Base-by-base conservation (phyloP, 2,888 invertebrate species). In the Arge pagana region DNA sequence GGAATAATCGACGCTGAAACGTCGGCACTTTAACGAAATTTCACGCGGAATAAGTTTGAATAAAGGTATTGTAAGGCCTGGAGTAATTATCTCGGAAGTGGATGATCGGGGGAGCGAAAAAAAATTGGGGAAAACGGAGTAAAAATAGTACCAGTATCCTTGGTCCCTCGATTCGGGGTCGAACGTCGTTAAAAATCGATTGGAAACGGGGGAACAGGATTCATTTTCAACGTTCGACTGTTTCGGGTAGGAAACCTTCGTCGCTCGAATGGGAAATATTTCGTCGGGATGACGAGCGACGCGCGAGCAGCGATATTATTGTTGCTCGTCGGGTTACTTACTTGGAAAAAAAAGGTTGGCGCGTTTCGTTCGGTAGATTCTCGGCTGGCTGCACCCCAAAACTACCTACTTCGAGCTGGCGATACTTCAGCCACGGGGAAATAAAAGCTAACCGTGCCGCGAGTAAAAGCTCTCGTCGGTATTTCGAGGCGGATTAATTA, bases 221-320 rank as follows among this genome's bases (percentile, higher is more conserved):
- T 40, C 6, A 40, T 26, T 40, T 40, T 24, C 26, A 40, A 10
- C 40, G 26, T 24, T 7, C 23, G 26, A 40, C 26, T 40, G 40
- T 40, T 40, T 24, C 26, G 19, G 15, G 40, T 40, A 26, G 15
- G n/a, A 40, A 40, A 8, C 16, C 6, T 33, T 13, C 33, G 13
- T 13, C 0, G 11, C 33, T 33, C 11, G 33, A 33, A n/a, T 7
- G 5, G n/a, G 7, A 26, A 1, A n/a, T n/a, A n/a, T n/a, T n/a
- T n/a, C n/a, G 26, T 10, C 8, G 26, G 26, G 7, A 26, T 7
- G 26, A 26, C 6, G 26, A 7, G 26, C 1, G 7, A 2, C 2
- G 3, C 11, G 33, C n/a, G n/a, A n/a, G n/a, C n/a, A n/a, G n/a
- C 11, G n/a, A 4, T 13, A 15, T 11, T 15, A 33, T 33, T 33